Evolutionary conservation across 2,113 vertebrate genomes (phyloP).

Genomic region (Picathartes gymnocephalus): DNA sequence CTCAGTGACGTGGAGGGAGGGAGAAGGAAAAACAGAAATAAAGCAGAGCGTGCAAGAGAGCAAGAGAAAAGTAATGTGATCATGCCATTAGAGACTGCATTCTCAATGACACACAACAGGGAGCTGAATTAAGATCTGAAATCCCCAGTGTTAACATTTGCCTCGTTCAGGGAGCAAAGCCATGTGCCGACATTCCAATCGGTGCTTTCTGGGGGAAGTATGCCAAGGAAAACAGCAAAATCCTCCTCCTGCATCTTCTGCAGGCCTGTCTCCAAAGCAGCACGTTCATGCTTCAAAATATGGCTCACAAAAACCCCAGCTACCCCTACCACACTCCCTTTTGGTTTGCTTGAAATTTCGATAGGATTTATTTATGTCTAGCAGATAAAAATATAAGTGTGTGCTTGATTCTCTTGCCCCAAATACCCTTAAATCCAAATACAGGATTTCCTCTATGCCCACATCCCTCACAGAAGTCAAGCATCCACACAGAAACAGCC

Average conservation of each 20-base stretch:
- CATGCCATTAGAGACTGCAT: neutral
- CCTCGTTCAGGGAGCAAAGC: neutral
- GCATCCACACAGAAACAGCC: neutral
- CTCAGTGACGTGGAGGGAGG: neutral
- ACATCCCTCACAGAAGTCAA: neutral
- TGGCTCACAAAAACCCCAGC: neutral
- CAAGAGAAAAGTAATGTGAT: neutral
- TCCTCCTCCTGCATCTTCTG: neutral
- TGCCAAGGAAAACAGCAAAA: neutral
- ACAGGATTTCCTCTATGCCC: accelerated
- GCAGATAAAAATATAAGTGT: neutral
- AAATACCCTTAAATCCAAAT: neutral
- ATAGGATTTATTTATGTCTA: neutral
- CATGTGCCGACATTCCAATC: neutral
- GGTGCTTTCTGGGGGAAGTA: neutral
- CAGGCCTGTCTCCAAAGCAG: neutral
- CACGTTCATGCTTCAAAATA: neutral
- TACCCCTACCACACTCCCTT: neutral
- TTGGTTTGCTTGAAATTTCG: neutral
- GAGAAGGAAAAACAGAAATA: neutral
- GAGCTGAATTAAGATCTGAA: neutral
- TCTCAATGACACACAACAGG: neutral
- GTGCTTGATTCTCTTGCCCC: neutral
- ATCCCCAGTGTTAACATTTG: neutral
- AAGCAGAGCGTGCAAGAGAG: neutral